Base-by-base conservation (phyloP, 2,888 invertebrate genomes). In the Punctoribates punctum region DNA sequence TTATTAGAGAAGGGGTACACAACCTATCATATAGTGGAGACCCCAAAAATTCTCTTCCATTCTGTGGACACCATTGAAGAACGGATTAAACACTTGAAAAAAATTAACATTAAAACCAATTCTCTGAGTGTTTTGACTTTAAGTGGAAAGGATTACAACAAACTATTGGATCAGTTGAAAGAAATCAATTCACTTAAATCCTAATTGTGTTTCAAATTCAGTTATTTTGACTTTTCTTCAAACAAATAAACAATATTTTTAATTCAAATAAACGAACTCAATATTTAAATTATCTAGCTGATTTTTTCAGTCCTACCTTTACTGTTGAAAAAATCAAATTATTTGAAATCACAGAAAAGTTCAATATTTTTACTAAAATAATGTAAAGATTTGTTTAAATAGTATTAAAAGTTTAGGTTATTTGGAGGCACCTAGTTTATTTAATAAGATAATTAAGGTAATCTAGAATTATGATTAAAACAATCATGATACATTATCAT, bases 51-150 rank as follows among this genome's bases (percentile, higher is more conserved):
- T 3, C n/a, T 70, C 1, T 70, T 42, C 34, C 46, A 46, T 70
- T 42, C 42, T 1, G 70, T 46, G 1, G 70, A 70, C 13, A 70
- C 38, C 1, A 17, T 70, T 6, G 23, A 42, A 0, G 0, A 70
- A 23, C 38, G 70, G 34, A 38, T 46, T 20, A 13, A n/a, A 70
- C 23, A 70, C n/a, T 13, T 70, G 23, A n/a, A 38, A 17, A 46
- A 38, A 70, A 38, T 70, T 13, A 70, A 70, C n/a, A 42, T 70
- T 8, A 17, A 38, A 17, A 0, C 42, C 1, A 70, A 70, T 42
- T 38, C 70, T 42, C 42, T 42, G 5, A 70, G 46, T 23, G 46
- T 70, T 6, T 70, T 70, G 46, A 46, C 46, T 42, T 70, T 70
- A 46, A 46, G 70, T 70, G 70, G 46, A 23, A 23, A 42, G 9